phyloP scores from a whole-genome alignment of 2,888 invertebrate genomes.

The Pecten maximus region DNA sequence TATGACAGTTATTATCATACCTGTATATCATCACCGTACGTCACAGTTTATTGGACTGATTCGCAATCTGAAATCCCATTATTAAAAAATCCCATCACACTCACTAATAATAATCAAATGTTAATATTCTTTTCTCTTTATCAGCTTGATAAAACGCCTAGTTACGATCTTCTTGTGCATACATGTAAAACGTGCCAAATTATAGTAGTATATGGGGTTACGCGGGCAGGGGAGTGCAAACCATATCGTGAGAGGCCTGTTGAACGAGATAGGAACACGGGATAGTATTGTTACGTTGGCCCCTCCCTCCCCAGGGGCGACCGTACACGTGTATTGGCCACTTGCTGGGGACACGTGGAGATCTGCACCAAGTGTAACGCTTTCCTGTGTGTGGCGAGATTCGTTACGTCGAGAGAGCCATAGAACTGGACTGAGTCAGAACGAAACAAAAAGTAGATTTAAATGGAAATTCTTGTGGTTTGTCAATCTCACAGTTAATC shows the following conservation, averaged over 20 bases:
- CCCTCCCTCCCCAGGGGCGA: neutral
- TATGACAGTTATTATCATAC: too few relatives aligned
- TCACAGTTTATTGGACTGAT: too few relatives aligned
- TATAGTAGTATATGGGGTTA: neutral
- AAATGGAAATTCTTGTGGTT: neutral
- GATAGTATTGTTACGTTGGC: neutral
- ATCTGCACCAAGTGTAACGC: neutral
- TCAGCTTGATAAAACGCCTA: too few relatives aligned
- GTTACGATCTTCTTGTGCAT: too few relatives aligned
- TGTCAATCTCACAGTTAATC: neutral
- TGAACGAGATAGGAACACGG: neutral
- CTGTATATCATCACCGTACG: too few relatives aligned
- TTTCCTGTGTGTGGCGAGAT: neutral
- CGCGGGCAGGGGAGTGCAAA: neutral
- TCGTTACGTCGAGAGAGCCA: neutral
- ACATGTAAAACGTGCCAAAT: too few relatives aligned
- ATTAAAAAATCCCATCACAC: too few relatives aligned
- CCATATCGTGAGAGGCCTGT: neutral
- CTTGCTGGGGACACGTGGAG: neutral
- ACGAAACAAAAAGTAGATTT: constrained; percentile 19
- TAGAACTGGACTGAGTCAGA: neutral
- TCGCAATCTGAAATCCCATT: too few relatives aligned
- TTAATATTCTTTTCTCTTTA: too few relatives aligned
- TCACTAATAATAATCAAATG: too few relatives aligned
- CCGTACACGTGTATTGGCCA: neutral